These are phyloP conservation scores for Dendronephthya gigantea DNA, from an alignment of 64 coral and sea anemone species.

Conservation along the genomic window DNA sequence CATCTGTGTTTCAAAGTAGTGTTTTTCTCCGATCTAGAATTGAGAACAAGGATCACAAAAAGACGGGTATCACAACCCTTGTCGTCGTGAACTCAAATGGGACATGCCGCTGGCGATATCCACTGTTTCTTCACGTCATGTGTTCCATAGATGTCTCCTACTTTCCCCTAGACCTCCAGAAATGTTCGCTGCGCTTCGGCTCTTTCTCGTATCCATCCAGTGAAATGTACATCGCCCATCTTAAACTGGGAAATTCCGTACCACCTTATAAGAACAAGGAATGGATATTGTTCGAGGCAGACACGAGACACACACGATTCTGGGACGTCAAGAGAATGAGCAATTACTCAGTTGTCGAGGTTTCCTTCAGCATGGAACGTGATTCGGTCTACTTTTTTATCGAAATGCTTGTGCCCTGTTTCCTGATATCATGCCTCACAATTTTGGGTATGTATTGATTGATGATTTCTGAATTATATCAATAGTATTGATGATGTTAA, in stretches of 20 bases:
- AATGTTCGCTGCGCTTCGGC: background rate
- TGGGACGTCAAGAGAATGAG: background rate
- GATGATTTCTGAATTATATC: background rate
- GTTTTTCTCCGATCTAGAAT: background rate
- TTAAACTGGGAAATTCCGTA: background rate
- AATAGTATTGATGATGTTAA: too few relatives aligned
- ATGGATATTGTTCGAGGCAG: background rate
- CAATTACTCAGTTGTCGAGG: background rate
- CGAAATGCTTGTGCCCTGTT: background rate
- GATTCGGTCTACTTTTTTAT: background rate
- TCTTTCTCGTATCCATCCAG: background rate
- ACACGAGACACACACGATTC: background rate
- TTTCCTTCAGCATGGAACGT: background rate
- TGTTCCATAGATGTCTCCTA: background rate
- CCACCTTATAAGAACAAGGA: background rate
- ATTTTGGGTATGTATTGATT: background rate
- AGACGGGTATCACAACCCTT: background rate
- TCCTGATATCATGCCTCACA: background rate
- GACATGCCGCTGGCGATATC: background rate
- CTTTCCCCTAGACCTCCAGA: background rate
- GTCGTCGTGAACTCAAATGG: background rate
- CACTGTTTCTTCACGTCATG: slow-evolving; percentile 8
- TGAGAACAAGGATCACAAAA: slow-evolving; percentile 5
- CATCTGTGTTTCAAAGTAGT: too few relatives aligned
- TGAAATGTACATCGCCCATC: background rate